Evolutionary conservation across 2,888 invertebrate genomes (phyloP).

Genomic region (Xylota sylvarum): DNA sequence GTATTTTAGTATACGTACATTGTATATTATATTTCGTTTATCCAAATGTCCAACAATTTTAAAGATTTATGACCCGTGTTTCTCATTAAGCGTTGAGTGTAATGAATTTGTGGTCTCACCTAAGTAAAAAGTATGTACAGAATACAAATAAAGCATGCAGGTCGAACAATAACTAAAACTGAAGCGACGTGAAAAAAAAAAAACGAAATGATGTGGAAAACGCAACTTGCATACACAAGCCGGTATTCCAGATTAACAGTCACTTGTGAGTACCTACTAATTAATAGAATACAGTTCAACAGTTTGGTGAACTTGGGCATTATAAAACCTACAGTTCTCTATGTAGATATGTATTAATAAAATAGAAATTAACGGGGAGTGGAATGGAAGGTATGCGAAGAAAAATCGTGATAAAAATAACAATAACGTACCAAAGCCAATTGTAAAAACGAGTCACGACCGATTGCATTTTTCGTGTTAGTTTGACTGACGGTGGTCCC

Average conservation of each 20-base stretch:
- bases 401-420: conserved; percentile 32
- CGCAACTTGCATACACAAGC: not conserved
- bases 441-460: conserved; percentile 32
- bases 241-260: not conserved
- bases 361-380: conserved; percentile 2
- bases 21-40: not conserved
- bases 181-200: not conserved
- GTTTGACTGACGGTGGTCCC: not conserved
- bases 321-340: not conserved
- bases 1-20: not conserved
- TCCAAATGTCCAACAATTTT: too few species aligned
- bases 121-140: not conserved
- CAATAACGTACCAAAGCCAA: conserved; percentile 32
- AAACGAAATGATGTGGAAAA: not conserved
- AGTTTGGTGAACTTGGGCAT: not conserved
- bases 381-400: conserved; percentile 12
- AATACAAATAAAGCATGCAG: not conserved
- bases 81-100: not conserved
- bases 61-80: not conserved
- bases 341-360: not conserved
- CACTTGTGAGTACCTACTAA: not conserved
- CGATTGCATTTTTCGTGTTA: conserved; percentile 24
- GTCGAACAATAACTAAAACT: not conserved
- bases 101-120: conserved; percentile 5
- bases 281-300: not conserved